Base-by-base conservation (phyloP, 1,140 invertebrate genomes). In the Zophobas atratus region DNA sequence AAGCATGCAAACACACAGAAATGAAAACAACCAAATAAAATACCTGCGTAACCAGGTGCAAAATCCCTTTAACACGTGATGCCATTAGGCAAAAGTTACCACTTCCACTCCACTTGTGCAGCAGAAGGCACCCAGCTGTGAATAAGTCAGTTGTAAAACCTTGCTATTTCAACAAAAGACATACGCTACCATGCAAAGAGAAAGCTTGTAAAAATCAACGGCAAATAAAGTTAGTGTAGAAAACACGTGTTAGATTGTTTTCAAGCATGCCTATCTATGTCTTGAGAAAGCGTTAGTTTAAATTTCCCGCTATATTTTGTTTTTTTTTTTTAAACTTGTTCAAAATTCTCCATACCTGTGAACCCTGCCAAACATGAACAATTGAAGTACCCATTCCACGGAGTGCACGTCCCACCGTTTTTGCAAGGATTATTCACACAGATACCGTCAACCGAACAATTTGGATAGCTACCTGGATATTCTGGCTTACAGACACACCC, bases 341-440 rank as follows among this genome's bases (percentile, higher is more conserved):
- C 20, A 8, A 51, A 51, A 51, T 51, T 51, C 6, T 72, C 33
- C 77, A 84, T 90, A 85, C 93, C 94, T 77, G 88, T 90, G 84
- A 89, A 95, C 51, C 94, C 93, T 2, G 91, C 87, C 0, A 89
- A 87, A 84, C 94, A 96, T 20, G 89, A 87, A 85, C 94, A 96
- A 79, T 91, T 90, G 85, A 90, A 92, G 70, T 86, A 87, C 83
- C 94, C 92, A 6, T 77, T 81, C 79, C 81, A 79, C 71, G 84
- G 84, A 55, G 80, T 87, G 85, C 91, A 94, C 81, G 88, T 90
- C 48, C 90, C 92, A 1, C 90, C 91, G 82, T 93, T 92, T 38
- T 84, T 82, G 82, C 93, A 94, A 1, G 92, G 91, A 74, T 87
- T 88, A 72, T 84, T 88, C 2, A 82, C 82, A 82, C 93, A 95